Conservation (phyloP, 2,113 vertebrate genomes). For the Esox niger region DNA sequence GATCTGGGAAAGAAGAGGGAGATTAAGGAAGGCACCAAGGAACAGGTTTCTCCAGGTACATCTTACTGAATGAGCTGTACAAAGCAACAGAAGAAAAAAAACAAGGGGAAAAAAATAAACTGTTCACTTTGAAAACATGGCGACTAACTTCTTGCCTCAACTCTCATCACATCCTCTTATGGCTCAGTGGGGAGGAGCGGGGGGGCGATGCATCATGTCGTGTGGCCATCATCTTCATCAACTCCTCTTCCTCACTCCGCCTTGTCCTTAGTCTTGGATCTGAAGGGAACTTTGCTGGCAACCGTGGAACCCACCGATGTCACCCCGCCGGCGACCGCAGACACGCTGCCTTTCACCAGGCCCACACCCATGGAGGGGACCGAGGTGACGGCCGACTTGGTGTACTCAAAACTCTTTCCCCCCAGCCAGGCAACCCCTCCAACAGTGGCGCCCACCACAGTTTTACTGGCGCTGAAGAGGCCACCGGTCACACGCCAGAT, state of each 20-base stretch:
- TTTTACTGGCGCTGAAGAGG: conserved; percentile 73
- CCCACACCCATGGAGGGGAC: conserved; percentile 70
- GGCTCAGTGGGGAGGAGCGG: conserved; percentile 47
- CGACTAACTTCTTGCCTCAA: conserved; percentile 16
- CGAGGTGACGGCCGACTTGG: conserved; percentile 71
- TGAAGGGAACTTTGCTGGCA: conserved; percentile 73
- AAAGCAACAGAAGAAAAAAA: conserved; percentile 9
- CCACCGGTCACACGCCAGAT: conserved; percentile 75
- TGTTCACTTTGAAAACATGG: conserved; percentile 7
- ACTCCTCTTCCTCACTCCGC: conserved; percentile 63
- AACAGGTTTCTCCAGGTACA: conserved; percentile 4
- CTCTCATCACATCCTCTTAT: conserved; percentile 15
- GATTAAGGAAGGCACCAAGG: conserved; percentile 38
- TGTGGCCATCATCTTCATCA: conserved; percentile 20
- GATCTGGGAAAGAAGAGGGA: neutral
- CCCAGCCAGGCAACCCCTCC: conserved; percentile 78
- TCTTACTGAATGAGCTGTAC: conserved; percentile 10
- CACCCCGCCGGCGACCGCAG: conserved; percentile 73
- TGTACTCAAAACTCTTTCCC: conserved; percentile 74
- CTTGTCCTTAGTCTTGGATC: conserved; percentile 76
- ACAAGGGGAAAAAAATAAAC: conserved; percentile 13
- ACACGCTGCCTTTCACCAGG: conserved; percentile 75
- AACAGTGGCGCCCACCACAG: conserved; percentile 72
- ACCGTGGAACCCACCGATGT: conserved; percentile 71
- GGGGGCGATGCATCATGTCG: conserved; percentile 11